Percentiles rank a stretch among this genome's conserved stretches.
These are phyloP conservation scores for Genyomyrus donnyi DNA, from an alignment of 2,113 vertebrate species.

Conservation along the genomic window DNA sequence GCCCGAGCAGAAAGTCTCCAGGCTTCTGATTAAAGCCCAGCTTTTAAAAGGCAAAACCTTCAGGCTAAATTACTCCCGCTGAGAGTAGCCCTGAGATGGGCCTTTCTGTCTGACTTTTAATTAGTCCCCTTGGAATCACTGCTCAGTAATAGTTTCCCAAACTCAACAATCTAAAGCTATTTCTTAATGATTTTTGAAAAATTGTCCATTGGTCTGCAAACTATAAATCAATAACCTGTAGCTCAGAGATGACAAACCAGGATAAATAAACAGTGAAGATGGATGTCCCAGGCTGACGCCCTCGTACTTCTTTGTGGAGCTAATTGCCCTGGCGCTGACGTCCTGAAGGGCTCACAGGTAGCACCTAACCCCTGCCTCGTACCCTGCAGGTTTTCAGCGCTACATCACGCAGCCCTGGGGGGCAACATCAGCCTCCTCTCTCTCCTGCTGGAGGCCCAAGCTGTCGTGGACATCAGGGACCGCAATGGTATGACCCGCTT, in stretches of 20 bases:
- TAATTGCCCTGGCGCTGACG: neutral
- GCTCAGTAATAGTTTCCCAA: neutral
- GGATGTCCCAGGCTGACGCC: neutral
- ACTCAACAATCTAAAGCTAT: neutral
- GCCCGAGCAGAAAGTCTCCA: neutral
- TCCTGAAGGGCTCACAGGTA: neutral
- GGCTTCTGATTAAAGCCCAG: neutral
- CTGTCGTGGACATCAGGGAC: constrained; percentile 87
- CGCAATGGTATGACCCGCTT: constrained; percentile 72
- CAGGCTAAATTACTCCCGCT: neutral
- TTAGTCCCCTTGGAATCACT: neutral
- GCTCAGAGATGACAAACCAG: neutral
- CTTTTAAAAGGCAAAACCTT: neutral
- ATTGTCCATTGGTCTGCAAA: neutral
- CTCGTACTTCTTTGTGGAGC: neutral
- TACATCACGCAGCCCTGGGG: constrained; percentile 86
- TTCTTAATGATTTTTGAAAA: neutral
- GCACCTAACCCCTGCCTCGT: neutral
- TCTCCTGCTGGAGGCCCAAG: constrained; percentile 83
- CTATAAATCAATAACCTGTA: neutral
- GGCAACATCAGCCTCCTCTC: constrained; percentile 82
- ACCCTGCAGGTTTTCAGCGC: constrained; percentile 74
- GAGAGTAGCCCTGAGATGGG: neutral
- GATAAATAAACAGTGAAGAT: neutral
- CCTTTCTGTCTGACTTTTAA: neutral